Evolutionary conservation across 2,113 vertebrate species (phyloP).

Genomic region (Hippocampus barbouri): DNA sequence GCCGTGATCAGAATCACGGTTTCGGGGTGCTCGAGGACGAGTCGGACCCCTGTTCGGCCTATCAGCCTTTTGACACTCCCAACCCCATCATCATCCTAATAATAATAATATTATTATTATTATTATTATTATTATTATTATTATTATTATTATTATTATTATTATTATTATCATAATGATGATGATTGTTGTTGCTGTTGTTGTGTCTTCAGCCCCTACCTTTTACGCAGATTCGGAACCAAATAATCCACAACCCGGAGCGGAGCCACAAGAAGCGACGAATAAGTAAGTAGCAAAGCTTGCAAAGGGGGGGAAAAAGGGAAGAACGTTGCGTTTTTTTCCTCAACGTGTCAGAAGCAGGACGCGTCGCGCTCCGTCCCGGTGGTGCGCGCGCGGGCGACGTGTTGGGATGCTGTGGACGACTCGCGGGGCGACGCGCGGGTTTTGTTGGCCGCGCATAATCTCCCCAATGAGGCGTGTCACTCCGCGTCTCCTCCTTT

Average conservation of each 20-base stretch:
- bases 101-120: neutral
- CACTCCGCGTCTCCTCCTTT: conserved; percentile 89
- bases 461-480: conserved; percentile 99
- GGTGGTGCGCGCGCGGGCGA: conserved; percentile 66
- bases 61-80: too few relatives aligned
- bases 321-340: neutral
- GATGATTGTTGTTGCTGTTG: neutral
- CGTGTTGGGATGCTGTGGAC: conserved; percentile 87
- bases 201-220: neutral
- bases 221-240: conserved; percentile 6
- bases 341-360: neutral
- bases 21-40: neutral
- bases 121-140: neutral
- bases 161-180: too few relatives aligned
- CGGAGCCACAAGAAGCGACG: neutral
- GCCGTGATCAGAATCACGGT: neutral
- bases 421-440: conserved; percentile 91
- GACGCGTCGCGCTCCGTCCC: neutral
- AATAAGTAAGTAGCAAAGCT: neutral
- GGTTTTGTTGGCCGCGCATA: conserved; percentile 99
- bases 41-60: neutral
- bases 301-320: too few relatives aligned
- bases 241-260: conserved; percentile 7
- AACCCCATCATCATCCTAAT: neutral
- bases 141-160: too few relatives aligned